Conservation (phyloP, 2,113 vertebrate genomes). For the Pardalotus punctatus region DNA sequence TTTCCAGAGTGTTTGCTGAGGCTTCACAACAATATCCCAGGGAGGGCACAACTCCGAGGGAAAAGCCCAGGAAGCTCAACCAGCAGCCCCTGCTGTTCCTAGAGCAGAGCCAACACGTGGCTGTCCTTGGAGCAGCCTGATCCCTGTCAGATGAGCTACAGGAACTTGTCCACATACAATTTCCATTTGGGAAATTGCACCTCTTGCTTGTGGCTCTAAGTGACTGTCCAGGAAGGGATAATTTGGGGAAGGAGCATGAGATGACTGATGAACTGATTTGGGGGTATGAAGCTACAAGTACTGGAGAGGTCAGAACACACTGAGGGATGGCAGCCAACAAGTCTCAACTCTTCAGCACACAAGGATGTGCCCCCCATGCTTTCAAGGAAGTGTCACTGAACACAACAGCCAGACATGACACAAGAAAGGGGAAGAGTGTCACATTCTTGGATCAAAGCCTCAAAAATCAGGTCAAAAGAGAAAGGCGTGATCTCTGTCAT, state of each 20-base stretch:
- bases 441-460: conserved; percentile 13
- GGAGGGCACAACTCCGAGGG: background rate
- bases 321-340: background rate
- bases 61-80: background rate
- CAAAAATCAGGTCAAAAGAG: background rate
- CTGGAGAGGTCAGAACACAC: background rate
- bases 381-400: background rate
- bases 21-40: background rate
- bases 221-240: background rate
- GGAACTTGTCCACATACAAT: background rate
- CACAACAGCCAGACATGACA: background rate
- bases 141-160: background rate
- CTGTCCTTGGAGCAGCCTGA: background rate
- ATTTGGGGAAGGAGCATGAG: background rate
- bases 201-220: background rate
- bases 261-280: background rate
- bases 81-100: background rate
- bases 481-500: background rate
- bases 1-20: background rate
- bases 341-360: background rate
- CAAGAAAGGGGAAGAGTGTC: background rate
- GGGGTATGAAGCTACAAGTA: background rate
- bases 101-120: background rate
- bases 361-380: background rate
- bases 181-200: background rate